A percentile compares a stretch with the other conserved stretches of the same genome.
Conservation (phyloP, 2,888 invertebrate species). For the Ophion ventricosus region DNA sequence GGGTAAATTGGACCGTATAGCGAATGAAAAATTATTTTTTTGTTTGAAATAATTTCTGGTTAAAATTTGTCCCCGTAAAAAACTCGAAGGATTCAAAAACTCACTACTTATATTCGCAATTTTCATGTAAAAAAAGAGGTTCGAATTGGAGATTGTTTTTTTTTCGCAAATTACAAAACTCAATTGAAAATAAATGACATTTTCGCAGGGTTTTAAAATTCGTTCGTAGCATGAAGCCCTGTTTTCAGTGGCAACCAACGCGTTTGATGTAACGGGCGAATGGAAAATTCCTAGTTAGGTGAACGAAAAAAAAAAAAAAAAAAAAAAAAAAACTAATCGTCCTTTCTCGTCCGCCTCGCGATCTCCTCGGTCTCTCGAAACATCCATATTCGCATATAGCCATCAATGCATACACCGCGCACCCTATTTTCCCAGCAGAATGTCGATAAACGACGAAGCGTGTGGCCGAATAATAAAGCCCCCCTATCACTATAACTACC, state of each 20-base stretch:
- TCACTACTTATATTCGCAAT: too few species aligned
- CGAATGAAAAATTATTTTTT: too few species aligned
- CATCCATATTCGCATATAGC: slow-evolving; percentile 35
- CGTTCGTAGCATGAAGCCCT: not conserved
- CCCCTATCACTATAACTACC: slow-evolving; percentile 22
- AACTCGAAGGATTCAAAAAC: too few species aligned
- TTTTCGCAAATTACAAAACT: too few species aligned
- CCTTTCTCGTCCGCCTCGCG: not conserved
- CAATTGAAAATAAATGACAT: too few species aligned
- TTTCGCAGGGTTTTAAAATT: too few species aligned
- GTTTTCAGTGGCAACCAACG: slow-evolving; percentile 1
- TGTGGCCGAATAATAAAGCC: slow-evolving; percentile 56
- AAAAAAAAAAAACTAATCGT: slow-evolving; percentile 1
- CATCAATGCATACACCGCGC: slow-evolving; percentile 14
- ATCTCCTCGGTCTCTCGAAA: slow-evolving; percentile 13
- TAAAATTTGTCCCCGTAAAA: too few species aligned
- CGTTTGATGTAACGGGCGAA: slow-evolving; percentile 32
- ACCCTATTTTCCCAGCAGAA: slow-evolving; percentile 67
- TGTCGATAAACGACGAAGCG: slow-evolving; percentile 78
- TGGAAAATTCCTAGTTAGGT: slow-evolving; percentile 27
- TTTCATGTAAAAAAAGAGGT: too few species aligned
- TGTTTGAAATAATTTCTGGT: too few species aligned
- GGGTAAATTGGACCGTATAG: too few species aligned
- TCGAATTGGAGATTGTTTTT: too few species aligned
- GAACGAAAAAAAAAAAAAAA: too few species aligned